phyloP scores from a whole-genome alignment of 2,888 invertebrate genomes.

The Aphodius granarius region DNA sequence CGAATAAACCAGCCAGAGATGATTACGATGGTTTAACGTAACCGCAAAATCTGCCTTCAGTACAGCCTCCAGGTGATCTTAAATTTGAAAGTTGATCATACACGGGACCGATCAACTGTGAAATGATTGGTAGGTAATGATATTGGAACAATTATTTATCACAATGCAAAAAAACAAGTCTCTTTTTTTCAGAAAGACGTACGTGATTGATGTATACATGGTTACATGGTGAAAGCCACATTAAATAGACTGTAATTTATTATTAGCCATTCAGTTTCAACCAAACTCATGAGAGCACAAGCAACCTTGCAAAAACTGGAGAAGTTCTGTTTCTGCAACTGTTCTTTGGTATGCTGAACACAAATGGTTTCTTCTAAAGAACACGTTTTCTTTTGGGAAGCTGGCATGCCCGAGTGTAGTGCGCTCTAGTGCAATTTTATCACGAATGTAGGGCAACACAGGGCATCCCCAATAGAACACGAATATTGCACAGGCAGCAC shows the following conservation, averaged over 20 bases:
- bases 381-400: no score
- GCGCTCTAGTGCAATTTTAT: no score
- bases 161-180: neutral
- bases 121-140: constrained; percentile 45
- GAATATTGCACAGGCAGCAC: no score
- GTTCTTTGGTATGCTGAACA: no score
- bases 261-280: no score
- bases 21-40: constrained; percentile 25
- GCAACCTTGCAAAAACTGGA: no score
- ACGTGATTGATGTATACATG: neutral
- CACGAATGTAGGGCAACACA: no score
- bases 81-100: constrained; percentile 43
- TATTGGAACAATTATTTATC: constrained; percentile 14
- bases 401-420: no score
- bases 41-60: constrained; percentile 36
- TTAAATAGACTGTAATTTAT: neutral
- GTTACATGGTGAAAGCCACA: neutral
- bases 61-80: constrained; percentile 37
- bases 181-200: neutral
- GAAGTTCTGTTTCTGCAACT: no score
- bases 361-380: no score
- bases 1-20: neutral
- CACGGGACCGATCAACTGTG: constrained; percentile 42
- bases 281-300: no score
- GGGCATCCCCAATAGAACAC: no score